Evolutionary conservation across 64 coral and sea anemone species (phyloP), one percentile per base, ranked within the genome.

Genomic region (Astreopora myriophthalma): DNA sequence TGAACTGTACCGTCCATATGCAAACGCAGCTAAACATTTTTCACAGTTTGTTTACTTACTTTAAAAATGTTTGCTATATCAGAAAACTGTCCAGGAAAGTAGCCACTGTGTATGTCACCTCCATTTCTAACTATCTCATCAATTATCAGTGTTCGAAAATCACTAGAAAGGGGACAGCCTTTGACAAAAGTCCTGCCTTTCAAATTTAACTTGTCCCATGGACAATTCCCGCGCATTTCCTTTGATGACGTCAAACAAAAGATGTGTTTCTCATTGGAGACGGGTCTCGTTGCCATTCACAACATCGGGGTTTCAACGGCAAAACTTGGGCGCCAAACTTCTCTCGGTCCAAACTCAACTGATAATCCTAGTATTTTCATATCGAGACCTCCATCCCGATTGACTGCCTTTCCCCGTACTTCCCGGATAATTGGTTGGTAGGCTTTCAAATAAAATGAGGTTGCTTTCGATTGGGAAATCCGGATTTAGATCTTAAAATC

Each of bases 81-180:
- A 19, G 78, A 82, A 82, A 82, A 82, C 20, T 36, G 46, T 5
- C 77, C 77, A 24, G 77, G 77, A 81, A 81, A 81, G 32, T 81
- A 81, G 29, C 51, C 77, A 81, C 24, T 81, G 48, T 9, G 27
- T 6, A 60, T 60, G 57, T 81, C 51, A 14, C 48, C 77, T 11
- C 77, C 78, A 82, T 82, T 82, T 20, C 46, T 51, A 34, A 82
- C 78, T 82, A 82, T 62, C 60, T 82, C 78, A 60, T 63, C 78
- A 14, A 82, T 49, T 29, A 83, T 83, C 29, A 34, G 58, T 57
- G 6, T 82, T 30, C 49, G 27, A 10, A 82, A 60, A 82, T 82
- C 79, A 7, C 14, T n/a, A 5, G 51, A 83, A 83, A 83, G 48
- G 5, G 51, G 8, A 19, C 31, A 34, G 19, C 78, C 78, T 31